Evolutionary conservation across 2,797 vertebrate species (phyloP).

Genomic region (Apogon talboti): DNA sequence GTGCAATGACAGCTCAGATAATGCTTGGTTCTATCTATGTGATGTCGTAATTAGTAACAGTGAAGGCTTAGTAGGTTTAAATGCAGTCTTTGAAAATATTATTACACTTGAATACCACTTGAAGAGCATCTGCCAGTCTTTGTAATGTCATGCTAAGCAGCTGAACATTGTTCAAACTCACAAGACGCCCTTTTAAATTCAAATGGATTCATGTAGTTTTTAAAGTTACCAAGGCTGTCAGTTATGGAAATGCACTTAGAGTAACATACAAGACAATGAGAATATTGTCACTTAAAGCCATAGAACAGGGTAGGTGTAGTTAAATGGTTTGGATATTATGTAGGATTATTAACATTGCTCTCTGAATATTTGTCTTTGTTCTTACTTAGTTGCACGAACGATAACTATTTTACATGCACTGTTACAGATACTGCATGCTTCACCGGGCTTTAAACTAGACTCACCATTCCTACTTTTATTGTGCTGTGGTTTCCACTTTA

Average conservation of each 20-base stretch:
- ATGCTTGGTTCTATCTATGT: not conserved
- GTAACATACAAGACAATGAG: no score
- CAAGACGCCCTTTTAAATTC: conserved; percentile 1
- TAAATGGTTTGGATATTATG: no score
- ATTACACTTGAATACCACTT: not conserved
- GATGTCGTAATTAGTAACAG: not conserved
- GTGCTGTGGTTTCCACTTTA: conserved; percentile 13
- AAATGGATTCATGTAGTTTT: not conserved
- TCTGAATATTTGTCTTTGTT: no score
- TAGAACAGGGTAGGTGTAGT: no score
- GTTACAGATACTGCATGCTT: no score
- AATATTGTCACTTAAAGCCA: no score
- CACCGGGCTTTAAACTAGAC: not conserved
- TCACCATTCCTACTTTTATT: conserved; percentile 4
- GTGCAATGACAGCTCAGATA: not conserved
- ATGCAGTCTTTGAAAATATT: not conserved
- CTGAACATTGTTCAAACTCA: not conserved
- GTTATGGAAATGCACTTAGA: no score
- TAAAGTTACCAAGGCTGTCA: no score
- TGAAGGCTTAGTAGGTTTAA: not conserved
- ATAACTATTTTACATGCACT: no score
- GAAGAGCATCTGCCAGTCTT: not conserved
- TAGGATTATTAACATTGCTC: no score
- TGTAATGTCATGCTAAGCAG: not conserved
- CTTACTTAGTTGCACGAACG: no score